phyloP scores from a whole-genome alignment of 2,888 invertebrate genomes.

The Cistogaster globosa region DNA sequence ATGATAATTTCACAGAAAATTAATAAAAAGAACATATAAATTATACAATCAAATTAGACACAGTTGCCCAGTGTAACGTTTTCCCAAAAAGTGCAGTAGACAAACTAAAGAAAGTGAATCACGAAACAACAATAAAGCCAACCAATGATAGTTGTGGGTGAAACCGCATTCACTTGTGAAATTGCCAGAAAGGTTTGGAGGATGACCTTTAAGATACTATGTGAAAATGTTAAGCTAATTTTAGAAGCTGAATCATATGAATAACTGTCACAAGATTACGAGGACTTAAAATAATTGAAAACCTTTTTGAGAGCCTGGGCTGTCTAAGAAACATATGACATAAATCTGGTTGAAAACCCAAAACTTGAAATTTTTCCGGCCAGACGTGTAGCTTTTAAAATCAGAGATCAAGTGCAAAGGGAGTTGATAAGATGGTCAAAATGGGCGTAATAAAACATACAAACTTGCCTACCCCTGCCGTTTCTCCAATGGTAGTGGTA shows the following conservation, averaged over 20 bases:
- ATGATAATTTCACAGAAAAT: neutral
- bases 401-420: constrained; percentile 48
- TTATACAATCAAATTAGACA: constrained; percentile 25
- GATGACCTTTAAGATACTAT: neutral
- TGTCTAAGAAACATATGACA: too few relatives aligned
- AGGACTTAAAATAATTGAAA: too few relatives aligned
- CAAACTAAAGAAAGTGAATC: neutral
- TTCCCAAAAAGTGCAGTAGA: neutral
- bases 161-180: too few relatives aligned
- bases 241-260: constrained; percentile 32
- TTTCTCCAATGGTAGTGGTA: too few relatives aligned
- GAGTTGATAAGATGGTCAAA: too few relatives aligned
- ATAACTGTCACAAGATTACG: too few relatives aligned
- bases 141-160: too few relatives aligned
- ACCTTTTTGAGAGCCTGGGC: too few relatives aligned
- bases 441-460: constrained; percentile 63
- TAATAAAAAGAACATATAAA: too few relatives aligned
- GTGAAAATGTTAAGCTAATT: neutral
- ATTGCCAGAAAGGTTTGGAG: too few relatives aligned
- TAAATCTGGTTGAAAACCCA: constrained; percentile 61
- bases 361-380: constrained; percentile 62
- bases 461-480: constrained; percentile 65
- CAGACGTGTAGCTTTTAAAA: constrained; percentile 57
- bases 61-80: constrained; percentile 32
- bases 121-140: neutral